Conservation (phyloP, 1,140 invertebrate species). For the Drosophila equinoxialis region DNA sequence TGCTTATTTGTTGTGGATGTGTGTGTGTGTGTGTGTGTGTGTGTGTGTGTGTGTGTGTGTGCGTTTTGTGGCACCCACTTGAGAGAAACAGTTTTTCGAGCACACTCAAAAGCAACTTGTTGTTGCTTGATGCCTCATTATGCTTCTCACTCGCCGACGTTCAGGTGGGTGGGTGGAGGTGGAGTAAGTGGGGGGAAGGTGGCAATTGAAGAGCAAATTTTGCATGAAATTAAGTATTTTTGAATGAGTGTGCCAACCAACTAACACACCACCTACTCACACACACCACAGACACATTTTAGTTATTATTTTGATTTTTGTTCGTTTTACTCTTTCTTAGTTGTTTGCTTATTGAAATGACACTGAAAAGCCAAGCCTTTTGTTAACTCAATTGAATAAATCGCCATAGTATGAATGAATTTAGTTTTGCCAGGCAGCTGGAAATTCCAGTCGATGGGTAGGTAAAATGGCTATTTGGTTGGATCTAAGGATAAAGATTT, state of each 20-base stretch:
- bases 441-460: background rate
- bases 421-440: background rate
- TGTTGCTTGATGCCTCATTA: constrained; percentile 47
- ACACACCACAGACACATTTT: constrained; percentile 36
- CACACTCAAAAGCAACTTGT: constrained; percentile 14
- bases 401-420: constrained; percentile 11
- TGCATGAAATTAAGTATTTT: constrained; percentile 44
- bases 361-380: constrained; percentile 55
- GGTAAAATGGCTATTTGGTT: too few species aligned
- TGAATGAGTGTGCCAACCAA: background rate
- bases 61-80: constrained; percentile 6
- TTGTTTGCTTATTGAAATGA: constrained; percentile 62
- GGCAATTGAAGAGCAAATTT: constrained; percentile 51
- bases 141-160: constrained; percentile 17
- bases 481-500: background rate
- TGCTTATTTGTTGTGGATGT: background rate
- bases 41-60: background rate
- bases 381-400: constrained; percentile 70
- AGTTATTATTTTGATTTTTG: background rate
- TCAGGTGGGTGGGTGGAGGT: background rate
- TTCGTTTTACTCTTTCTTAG: constrained; percentile 2
- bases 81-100: constrained; percentile 8
- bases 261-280: background rate
- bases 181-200: constrained; percentile 25
- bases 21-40: background rate